These are phyloP conservation scores for Ciconia maguari DNA, from an alignment of 2,113 vertebrate species.

Conservation along the genomic window DNA sequence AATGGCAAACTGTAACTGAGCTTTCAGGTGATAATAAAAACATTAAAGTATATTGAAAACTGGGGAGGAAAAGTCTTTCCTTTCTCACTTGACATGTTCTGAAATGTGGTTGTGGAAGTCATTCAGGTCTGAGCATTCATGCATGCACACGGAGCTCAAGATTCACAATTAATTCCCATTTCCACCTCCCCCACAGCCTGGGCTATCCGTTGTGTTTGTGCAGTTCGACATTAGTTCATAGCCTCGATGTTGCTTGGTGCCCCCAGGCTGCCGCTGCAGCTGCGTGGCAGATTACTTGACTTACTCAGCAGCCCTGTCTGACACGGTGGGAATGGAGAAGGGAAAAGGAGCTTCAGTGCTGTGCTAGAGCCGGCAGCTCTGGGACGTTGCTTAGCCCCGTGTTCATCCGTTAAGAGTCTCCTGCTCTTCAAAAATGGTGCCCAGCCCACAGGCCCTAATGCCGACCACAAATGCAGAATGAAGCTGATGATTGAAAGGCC, in stretches of 20 bases:
- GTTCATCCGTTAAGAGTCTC: neutral
- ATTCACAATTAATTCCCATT: neutral
- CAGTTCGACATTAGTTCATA: neutral
- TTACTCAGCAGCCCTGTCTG: neutral
- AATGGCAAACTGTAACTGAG: slow-evolving; percentile 2
- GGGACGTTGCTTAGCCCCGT: fast-evolving
- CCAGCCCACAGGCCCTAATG: neutral
- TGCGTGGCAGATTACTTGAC: neutral
- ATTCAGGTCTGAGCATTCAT: slow-evolving; percentile 48
- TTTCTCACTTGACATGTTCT: slow-evolving; percentile 10
- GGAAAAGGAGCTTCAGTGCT: neutral
- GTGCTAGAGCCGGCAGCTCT: neutral
- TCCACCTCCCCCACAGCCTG: slow-evolving; percentile 21
- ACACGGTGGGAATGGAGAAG: neutral
- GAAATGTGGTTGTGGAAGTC: neutral
- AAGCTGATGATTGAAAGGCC: neutral
- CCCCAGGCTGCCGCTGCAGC: neutral
- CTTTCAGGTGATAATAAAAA: slow-evolving; percentile 2
- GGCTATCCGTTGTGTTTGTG: neutral
- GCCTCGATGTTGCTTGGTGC: neutral
- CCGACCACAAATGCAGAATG: neutral
- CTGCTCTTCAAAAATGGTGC: neutral
- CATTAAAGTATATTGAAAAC: neutral
- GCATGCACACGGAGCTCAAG: slow-evolving; percentile 21
- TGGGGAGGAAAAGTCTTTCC: neutral